Percentiles rank a stretch among this genome's conserved stretches.
These are phyloP conservation scores for Aptenodytes patagonicus DNA, from an alignment of 2,113 vertebrate species.

Conservation along the genomic window DNA sequence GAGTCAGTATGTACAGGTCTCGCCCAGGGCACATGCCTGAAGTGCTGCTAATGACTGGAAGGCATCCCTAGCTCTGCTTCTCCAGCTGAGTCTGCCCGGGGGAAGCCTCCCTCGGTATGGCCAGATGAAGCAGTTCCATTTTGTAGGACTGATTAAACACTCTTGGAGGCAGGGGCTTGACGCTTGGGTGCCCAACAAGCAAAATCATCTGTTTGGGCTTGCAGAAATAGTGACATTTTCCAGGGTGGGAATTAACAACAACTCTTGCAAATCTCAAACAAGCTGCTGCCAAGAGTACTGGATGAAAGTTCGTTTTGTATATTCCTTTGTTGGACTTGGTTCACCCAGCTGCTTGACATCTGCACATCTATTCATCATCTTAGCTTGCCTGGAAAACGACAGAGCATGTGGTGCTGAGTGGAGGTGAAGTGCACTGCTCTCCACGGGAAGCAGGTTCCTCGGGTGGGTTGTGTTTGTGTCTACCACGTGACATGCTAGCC, in stretches of 20 bases:
- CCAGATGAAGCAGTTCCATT: not conserved
- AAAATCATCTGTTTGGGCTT: not conserved
- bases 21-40: fast-evolving
- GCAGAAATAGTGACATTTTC: not conserved
- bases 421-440: not conserved
- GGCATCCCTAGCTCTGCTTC: not conserved
- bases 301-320: not conserved
- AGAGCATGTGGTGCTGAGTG: not conserved
- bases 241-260: not conserved
- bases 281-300: not conserved
- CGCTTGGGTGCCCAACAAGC: not conserved
- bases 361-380: not conserved
- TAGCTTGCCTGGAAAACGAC: not conserved
- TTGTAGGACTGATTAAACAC: not conserved
- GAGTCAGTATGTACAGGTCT: not conserved
- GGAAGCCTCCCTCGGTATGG: not conserved
- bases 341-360: not conserved
- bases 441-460: not conserved
- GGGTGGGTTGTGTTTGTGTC: not conserved
- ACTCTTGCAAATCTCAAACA: not conserved
- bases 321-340: not conserved
- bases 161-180: not conserved
- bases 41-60: not conserved
- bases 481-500: not conserved
- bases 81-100: not conserved